These are phyloP conservation scores for Echinops telfairi DNA, from an alignment of 2,113 vertebrate genomes.

Conservation along the genomic window DNA sequence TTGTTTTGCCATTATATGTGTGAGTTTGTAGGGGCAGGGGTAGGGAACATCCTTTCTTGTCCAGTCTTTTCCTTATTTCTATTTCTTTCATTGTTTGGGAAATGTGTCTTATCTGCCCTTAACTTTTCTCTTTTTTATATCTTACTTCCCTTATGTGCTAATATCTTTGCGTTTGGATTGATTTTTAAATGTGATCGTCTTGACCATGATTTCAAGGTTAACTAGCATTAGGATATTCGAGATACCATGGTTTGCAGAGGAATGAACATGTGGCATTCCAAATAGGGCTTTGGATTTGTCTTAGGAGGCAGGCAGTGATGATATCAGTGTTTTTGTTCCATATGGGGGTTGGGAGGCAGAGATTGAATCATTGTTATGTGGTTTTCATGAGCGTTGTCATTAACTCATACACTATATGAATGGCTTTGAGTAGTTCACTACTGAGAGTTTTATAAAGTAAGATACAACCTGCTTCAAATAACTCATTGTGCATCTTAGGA, in stretches of 20 bases:
- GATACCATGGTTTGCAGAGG: not conserved
- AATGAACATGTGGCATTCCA: not conserved
- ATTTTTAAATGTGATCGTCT: not conserved
- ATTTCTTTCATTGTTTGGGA: too few relatives aligned
- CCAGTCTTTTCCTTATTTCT: too few relatives aligned
- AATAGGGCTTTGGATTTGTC: not conserved
- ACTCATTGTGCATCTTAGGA: conserved; percentile 8
- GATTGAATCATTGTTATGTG: not conserved
- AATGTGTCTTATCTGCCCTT: too few relatives aligned
- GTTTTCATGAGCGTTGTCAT: not conserved
- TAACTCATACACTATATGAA: not conserved
- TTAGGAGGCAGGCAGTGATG: not conserved
- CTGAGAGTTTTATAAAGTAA: not conserved
- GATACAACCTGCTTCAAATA: not conserved
- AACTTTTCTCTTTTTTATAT: too few relatives aligned
- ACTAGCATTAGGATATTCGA: not conserved
- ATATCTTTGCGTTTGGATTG: not conserved
- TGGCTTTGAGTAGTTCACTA: not conserved
- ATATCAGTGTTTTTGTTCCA: too few relatives aligned
- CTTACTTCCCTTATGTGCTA: not conserved
- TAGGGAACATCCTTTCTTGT: too few relatives aligned
- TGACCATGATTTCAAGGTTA: not conserved
- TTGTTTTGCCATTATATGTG: too few relatives aligned
- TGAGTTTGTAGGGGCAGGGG: too few relatives aligned
- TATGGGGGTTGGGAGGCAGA: too few relatives aligned